Conservation (phyloP, 2,888 invertebrate species). For the Panzeria rudis region DNA sequence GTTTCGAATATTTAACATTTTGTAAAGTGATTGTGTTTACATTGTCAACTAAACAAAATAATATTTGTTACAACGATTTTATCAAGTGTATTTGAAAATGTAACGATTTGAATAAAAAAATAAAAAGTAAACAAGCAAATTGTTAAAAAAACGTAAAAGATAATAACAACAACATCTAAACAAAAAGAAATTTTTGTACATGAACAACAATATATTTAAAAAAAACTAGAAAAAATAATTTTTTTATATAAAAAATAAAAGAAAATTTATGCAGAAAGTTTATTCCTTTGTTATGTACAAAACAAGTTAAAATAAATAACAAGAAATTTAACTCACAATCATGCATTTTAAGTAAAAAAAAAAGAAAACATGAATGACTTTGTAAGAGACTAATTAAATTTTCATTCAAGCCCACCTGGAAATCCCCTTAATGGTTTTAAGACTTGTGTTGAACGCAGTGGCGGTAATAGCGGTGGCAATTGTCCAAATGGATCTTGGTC, state of each 20-base stretch:
- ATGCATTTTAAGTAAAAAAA: constrained; percentile 23
- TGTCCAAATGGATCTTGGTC: constrained; percentile 84
- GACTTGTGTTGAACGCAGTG: constrained; percentile 84
- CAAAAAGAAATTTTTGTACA: not conserved
- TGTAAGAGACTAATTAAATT: not conserved
- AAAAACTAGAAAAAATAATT: not conserved
- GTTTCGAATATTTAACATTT: not conserved
- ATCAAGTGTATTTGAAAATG: not conserved
- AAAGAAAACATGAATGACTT: constrained; percentile 29
- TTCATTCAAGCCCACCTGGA: constrained; percentile 81
- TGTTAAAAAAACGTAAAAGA: not conserved
- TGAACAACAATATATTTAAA: too few species aligned
- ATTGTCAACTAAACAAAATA: constrained; percentile 31
- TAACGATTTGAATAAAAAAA: not conserved
- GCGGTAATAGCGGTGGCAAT: constrained; percentile 84
- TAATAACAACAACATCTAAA: not conserved
- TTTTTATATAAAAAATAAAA: too few species aligned
- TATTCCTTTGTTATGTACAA: too few species aligned
- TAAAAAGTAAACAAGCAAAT: not conserved
- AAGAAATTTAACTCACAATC: constrained; percentile 24
- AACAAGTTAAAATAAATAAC: too few species aligned
- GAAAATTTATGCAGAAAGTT: too few species aligned
- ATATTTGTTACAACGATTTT: not conserved
- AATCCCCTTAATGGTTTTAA: constrained; percentile 84
- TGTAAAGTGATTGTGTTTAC: constrained; percentile 9